Base-by-base conservation (phyloP, 1,140 invertebrate species). In the Andricus grossulariae region DNA sequence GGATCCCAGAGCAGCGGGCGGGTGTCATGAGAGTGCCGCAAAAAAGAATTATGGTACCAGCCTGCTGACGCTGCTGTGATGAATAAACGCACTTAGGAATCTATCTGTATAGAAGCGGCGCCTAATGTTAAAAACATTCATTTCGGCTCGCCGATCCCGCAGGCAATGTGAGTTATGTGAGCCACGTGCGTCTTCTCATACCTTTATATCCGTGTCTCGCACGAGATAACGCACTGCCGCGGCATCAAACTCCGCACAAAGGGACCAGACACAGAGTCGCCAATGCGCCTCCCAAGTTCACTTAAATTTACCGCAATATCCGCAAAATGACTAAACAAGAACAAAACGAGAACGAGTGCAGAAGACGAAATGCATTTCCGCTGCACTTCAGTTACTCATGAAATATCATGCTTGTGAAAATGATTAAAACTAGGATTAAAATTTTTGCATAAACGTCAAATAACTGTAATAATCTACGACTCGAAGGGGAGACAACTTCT, bases 111-210 rank as follows among this genome's bases (percentile, higher is more conserved):
- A 78, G 76, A 74, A 73, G 76, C 75, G 55, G 54, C 50, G 78
- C 51, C 25, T 74, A 77, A 81, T 79, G 73, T 72, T 50, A 72
- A 49, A 45, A 72, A 74, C 74, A 82, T 82, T 82, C 75, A 82
- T 83, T 77, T 77, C 45, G 75, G 50, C 75, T 60, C 79, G 77
- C 76, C 77, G 71, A 80, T 76, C 74, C 71, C 82, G 54, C 52
- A 25, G 70, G 60, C 75, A 32, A 77, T 79, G 84, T 90, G 89
- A 90, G 81, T 89, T 90, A 90, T 90, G 85, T 66, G 73, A 55
- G 82, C 79, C 89, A 90, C 89, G 88, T 90, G 89, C 86, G 84
- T 79, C 85, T 90, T 90, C 89, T 85, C 89, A 89, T 90, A 90
- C 87, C 86, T 90, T 88, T 89, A 89, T 88, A 88, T 80, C 84